phyloP scores from a whole-genome alignment of 2,888 invertebrate genomes.

The Ornithoptera priamus region DNA sequence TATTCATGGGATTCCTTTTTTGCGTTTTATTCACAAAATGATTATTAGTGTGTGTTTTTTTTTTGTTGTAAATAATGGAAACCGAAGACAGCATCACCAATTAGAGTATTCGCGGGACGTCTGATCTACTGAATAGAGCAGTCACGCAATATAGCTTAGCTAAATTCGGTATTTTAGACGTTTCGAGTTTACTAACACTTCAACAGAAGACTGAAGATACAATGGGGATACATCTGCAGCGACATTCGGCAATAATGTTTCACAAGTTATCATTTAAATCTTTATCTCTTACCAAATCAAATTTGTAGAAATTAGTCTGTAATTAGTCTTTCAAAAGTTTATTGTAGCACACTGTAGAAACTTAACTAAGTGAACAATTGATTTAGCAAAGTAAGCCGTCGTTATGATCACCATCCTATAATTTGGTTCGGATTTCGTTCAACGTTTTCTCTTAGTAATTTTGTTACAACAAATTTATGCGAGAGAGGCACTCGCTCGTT shows the following conservation, averaged over 20 bases:
- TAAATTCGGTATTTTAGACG: constrained; percentile 20
- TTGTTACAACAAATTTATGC: too few species aligned
- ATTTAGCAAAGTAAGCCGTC: too few species aligned
- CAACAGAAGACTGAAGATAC: constrained; percentile 10
- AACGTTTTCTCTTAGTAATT: too few species aligned
- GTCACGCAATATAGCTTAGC: constrained; percentile 1
- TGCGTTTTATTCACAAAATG: background rate
- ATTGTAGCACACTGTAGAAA: too few species aligned
- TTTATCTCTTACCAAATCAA: background rate
- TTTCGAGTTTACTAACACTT: constrained; percentile 18
- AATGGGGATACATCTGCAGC: background rate
- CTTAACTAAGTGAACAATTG: too few species aligned
- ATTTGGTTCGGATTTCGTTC: too few species aligned
- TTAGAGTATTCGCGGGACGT: constrained; percentile 5
- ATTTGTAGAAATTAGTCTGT: background rate
- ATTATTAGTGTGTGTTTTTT: background rate
- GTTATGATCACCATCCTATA: too few species aligned
- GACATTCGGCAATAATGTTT: background rate
- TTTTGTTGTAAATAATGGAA: background rate
- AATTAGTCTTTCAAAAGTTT: too few species aligned
- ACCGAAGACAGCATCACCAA: background rate
- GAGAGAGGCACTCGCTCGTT: too few species aligned
- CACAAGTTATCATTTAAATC: background rate
- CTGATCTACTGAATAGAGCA: constrained; percentile 7
- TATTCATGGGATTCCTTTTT: too few species aligned